These are phyloP conservation scores for Vireo altiloquus DNA, from an alignment of 2,113 vertebrate genomes.

Conservation along the genomic window DNA sequence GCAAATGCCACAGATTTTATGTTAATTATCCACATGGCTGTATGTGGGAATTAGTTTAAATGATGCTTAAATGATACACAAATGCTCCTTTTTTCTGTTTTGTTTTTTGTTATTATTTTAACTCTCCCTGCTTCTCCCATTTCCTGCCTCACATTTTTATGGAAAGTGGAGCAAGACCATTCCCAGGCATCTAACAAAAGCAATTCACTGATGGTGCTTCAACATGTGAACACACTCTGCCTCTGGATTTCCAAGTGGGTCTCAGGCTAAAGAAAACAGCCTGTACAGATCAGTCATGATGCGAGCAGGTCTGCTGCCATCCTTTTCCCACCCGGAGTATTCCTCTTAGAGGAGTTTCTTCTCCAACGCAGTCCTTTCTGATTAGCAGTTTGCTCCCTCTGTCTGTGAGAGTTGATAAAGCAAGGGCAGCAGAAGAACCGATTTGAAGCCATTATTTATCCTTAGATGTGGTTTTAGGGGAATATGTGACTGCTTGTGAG, in stretches of 20 bases:
- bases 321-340: not conserved
- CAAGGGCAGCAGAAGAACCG: not conserved
- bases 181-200: not conserved
- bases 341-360: not conserved
- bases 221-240: not conserved
- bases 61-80: not conserved
- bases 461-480: not conserved
- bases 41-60: not conserved
- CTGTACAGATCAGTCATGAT: not conserved
- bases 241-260: not conserved
- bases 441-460: not conserved
- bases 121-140: not conserved
- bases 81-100: not conserved
- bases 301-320: not conserved
- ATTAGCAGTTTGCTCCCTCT: constrained; percentile 61
- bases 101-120: not conserved
- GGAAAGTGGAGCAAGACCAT: not conserved
- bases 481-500: not conserved
- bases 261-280: not conserved
- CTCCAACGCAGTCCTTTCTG: not conserved
- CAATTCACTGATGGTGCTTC: not conserved
- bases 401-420: constrained; percentile 45
- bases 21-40: not conserved
- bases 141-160: not conserved
- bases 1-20: not conserved